phyloP scores from a whole-genome alignment of 2,797 vertebrate genomes.

The Schizopygopsis pylzovi region DNA sequence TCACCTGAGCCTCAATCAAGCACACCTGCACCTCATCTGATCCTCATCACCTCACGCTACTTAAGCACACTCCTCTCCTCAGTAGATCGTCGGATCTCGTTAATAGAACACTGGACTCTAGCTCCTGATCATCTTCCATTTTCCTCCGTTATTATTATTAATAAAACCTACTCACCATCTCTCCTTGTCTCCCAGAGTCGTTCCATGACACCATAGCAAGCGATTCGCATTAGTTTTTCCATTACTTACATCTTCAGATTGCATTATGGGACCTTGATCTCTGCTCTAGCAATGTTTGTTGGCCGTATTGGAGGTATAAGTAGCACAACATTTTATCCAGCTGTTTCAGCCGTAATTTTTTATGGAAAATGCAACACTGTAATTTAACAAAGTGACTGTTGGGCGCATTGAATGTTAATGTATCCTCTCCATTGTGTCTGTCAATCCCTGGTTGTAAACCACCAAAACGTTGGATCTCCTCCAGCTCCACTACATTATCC shows the following conservation, averaged over 20 bases:
- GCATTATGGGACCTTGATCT: neutral
- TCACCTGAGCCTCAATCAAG: too few relatives aligned
- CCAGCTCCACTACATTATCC: neutral
- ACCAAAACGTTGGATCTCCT: neutral
- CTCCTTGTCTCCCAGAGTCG: too few relatives aligned
- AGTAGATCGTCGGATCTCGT: too few relatives aligned
- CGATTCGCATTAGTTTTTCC: neutral
- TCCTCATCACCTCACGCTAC: too few relatives aligned
- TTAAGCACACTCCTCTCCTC: too few relatives aligned
- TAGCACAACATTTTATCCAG: neutral
- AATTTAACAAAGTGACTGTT: neutral
- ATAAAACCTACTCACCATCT: too few relatives aligned
- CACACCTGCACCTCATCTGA: too few relatives aligned
- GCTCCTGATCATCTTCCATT: too few relatives aligned
- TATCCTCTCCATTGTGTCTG: neutral
- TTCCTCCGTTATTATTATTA: too few relatives aligned
- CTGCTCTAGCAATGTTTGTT: neutral
- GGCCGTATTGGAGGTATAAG: neutral
- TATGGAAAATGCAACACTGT: neutral
- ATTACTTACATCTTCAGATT: neutral
- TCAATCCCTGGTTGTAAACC: neutral
- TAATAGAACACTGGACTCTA: too few relatives aligned
- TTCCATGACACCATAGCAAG: neutral
- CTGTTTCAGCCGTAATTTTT: neutral
- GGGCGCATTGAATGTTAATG: neutral